Percentiles rank a stretch among this genome's conserved stretches.
phyloP scores from a whole-genome alignment of 2,797 vertebrate species.

The Sebastes itinus region DNA sequence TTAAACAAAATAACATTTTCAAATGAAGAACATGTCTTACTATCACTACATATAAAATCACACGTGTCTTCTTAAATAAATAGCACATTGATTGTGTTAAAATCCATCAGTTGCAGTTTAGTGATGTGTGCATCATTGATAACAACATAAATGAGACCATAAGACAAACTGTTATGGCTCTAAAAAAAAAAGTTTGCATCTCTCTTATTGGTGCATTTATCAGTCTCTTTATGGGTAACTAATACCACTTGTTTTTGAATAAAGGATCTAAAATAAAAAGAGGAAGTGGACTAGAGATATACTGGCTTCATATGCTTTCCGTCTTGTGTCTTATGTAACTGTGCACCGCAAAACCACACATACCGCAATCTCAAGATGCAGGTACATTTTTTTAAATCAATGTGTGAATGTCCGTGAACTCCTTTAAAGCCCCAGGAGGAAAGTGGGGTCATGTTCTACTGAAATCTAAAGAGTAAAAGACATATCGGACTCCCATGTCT shows the following conservation, averaged over 20 bases:
- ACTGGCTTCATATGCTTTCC: slow-evolving; percentile 2
- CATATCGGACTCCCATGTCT: slow-evolving; percentile 65
- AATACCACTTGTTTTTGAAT: background rate
- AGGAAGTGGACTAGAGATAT: background rate
- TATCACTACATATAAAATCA: background rate
- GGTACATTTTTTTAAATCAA: slow-evolving; percentile 71
- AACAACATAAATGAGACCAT: background rate
- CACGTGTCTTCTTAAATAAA: background rate
- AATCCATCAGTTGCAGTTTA: background rate
- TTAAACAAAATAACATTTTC: background rate
- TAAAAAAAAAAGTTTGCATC: background rate
- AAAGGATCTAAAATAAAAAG: background rate
- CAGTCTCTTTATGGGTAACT: background rate
- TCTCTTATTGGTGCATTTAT: background rate
- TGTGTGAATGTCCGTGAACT: slow-evolving; percentile 64
- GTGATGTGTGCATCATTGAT: background rate
- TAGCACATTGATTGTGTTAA: background rate
- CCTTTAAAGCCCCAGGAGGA: slow-evolving; percentile 34
- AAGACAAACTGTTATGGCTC: background rate
- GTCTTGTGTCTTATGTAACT: slow-evolving; percentile 48
- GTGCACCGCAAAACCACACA: slow-evolving; percentile 64
- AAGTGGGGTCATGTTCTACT: slow-evolving; percentile 63
- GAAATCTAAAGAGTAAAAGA: slow-evolving; percentile 77
- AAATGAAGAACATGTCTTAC: background rate
- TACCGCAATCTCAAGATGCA: slow-evolving; percentile 54